Percentiles rank a stretch among this genome's conserved stretches.
Evolutionary conservation across 2,888 invertebrate species (phyloP).

Genomic region (Scaptomyza flava): DNA sequence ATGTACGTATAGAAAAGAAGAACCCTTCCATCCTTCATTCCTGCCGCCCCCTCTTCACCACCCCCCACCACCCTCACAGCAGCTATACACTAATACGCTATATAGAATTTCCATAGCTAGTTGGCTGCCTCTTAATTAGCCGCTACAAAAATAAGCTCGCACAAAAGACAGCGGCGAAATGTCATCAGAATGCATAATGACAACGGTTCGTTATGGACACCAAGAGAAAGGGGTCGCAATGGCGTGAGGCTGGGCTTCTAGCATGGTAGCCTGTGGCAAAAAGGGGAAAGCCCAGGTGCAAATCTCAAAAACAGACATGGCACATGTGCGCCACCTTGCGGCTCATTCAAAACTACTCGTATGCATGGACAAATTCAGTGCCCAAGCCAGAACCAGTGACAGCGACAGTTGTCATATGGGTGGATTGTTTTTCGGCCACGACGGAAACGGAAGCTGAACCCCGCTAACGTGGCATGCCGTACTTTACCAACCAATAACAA

Average conservation of each 20-base stretch:
- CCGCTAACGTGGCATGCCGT: slow-evolving; percentile 62
- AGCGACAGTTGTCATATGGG: slow-evolving; percentile 75
- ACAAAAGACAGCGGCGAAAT: slow-evolving; percentile 71
- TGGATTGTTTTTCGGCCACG: slow-evolving; percentile 68
- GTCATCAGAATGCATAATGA: slow-evolving; percentile 81
- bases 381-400: slow-evolving; percentile 28
- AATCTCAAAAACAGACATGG: slow-evolving; percentile 60
- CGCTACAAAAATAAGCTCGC: slow-evolving; percentile 65
- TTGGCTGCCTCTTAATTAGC: slow-evolving; percentile 67
- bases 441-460: slow-evolving; percentile 72
- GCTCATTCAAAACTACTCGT: slow-evolving; percentile 54
- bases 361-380: slow-evolving; percentile 46
- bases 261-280: slow-evolving; percentile 22
- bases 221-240: neutral
- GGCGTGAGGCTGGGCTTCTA: neutral
- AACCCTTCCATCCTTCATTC: too few relatives aligned
- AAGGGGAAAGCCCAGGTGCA: slow-evolving; percentile 47
- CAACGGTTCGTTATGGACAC: slow-evolving; percentile 58
- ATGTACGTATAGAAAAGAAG: neutral
- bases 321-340: slow-evolving; percentile 70
- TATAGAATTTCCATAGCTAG: slow-evolving; percentile 64
- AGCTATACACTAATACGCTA: slow-evolving; percentile 40
- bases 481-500: slow-evolving; percentile 34
- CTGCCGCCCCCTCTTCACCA: too few relatives aligned
- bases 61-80: neutral